phyloP scores from a whole-genome alignment of 2,888 invertebrate genomes.

The Glaucopsyche alexis region DNA sequence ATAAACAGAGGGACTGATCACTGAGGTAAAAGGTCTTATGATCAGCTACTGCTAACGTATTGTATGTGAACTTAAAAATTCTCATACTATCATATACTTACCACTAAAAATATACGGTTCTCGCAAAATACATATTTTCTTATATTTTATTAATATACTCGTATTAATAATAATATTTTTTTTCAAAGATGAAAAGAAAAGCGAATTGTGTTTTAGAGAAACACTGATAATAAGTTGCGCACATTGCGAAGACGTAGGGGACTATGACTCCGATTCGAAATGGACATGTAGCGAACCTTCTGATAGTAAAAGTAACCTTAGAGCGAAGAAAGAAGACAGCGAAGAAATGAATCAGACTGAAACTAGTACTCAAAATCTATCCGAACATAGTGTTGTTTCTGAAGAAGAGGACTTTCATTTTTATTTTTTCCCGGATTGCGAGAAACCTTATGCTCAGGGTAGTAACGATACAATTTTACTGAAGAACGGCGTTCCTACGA shows the following conservation, averaged over 20 bases:
- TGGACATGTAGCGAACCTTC: constrained; percentile 61
- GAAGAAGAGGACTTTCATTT: constrained; percentile 64
- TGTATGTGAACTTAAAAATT: no score
- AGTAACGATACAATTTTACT: constrained; percentile 60
- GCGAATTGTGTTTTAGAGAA: constrained; percentile 77
- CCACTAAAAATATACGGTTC: no score
- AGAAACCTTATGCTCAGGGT: constrained; percentile 48
- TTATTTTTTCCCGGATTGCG: constrained; percentile 71
- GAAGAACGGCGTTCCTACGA: constrained; percentile 61
- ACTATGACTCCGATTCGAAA: constrained; percentile 61
- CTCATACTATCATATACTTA: no score
- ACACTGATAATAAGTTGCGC: constrained; percentile 76
- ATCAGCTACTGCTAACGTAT: no score
- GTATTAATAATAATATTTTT: constrained; percentile 10
- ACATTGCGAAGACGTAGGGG: constrained; percentile 57
- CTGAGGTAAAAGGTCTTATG: no score
- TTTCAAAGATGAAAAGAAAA: constrained; percentile 65
- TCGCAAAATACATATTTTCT: no score
- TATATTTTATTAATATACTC: not conserved
- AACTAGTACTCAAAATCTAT: constrained; percentile 35
- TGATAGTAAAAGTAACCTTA: constrained; percentile 43
- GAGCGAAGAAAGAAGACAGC: constrained; percentile 50
- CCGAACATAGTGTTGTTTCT: constrained; percentile 38
- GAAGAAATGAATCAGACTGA: constrained; percentile 44
- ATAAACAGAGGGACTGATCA: no score